Evolutionary conservation across 2,113 vertebrate species (phyloP), one percentile per base, ranked within the genome.

Genomic region (Corapipo altera): DNA sequence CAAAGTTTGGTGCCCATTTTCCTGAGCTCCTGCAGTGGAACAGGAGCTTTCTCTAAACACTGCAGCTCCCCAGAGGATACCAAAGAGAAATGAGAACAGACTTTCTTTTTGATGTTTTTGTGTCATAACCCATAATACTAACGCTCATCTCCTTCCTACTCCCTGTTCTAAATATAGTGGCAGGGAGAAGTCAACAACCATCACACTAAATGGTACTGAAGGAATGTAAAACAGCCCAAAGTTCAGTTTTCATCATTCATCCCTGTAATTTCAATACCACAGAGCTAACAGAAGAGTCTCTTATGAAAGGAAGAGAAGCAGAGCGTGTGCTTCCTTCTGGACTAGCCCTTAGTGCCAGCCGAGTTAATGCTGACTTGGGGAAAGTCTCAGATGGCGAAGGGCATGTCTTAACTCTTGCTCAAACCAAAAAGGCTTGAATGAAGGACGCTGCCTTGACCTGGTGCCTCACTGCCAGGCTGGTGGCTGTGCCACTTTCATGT

Each of bases 41-140:
- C 21, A 77, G 72, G 83, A 96, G 62, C 65, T 61, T 77, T 93
- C 64, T 86, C 48, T 92, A 93, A 94, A 86, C 57, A 81, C 33
- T 88, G 22, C 24, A 71, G 39, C 9, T 95, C 80, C 89, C 91
- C 49, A 86, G 81, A 87, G 93, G 52, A 77, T 84, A 92, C 46
- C 55, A 32, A 93, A 67, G 46, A 92, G 44, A 94, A 97, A 78
- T 78, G 65, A 79, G 88, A 95, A 94, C 74, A 65, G 77, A 39
- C 59, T 37, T 35, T 69, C 69, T 85, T 94, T 88, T 82, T 88
- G 72, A 85, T 89, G 73, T 43, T 93, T 95, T 75, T 88, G 46
- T 96, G 93, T 96, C 79, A 64, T 76, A 95, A 88, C 79, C 82
- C 65, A 17, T 94, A 90, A 85, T 67, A 65, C 69, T 37, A 75